Percentiles rank a stretch among this genome's conserved stretches.
Evolutionary conservation across 2,797 vertebrate genomes (phyloP).

Genomic region (Arctocebus calabarensis): DNA sequence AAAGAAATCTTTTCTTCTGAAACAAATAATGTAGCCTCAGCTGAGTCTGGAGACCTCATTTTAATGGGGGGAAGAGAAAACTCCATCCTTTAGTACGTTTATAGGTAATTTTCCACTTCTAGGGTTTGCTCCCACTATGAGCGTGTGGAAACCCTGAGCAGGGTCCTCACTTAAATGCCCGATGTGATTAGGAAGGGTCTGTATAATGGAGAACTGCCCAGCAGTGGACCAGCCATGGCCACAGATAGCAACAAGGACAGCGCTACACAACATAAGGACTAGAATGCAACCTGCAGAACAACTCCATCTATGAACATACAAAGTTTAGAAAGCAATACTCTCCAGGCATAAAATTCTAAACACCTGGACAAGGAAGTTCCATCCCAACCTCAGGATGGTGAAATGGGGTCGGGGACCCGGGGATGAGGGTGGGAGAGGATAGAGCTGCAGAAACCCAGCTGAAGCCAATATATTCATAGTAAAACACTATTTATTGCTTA

Average conservation of each 20-base stretch:
- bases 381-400: neutral
- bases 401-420: neutral
- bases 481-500: neutral
- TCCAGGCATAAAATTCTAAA: neutral
- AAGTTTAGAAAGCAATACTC: neutral
- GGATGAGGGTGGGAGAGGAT: no score
- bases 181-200: neutral
- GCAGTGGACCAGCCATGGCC: neutral
- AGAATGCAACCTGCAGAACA: neutral
- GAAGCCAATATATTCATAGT: no score
- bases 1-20: neutral
- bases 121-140: neutral
- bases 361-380: neutral
- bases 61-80: neutral
- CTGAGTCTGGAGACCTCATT: neutral
- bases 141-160: neutral
- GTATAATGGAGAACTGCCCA: accelerated
- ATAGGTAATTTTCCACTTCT: neutral
- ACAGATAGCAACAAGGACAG: neutral
- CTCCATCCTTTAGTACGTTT: neutral
- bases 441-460: neutral
- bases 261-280: neutral
- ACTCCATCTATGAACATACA: neutral
- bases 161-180: no score
- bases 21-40: neutral